Evolutionary conservation across 2,888 invertebrate species (phyloP), one percentile per base, ranked within the genome.

Genomic region (Pollenia amentaria): DNA sequence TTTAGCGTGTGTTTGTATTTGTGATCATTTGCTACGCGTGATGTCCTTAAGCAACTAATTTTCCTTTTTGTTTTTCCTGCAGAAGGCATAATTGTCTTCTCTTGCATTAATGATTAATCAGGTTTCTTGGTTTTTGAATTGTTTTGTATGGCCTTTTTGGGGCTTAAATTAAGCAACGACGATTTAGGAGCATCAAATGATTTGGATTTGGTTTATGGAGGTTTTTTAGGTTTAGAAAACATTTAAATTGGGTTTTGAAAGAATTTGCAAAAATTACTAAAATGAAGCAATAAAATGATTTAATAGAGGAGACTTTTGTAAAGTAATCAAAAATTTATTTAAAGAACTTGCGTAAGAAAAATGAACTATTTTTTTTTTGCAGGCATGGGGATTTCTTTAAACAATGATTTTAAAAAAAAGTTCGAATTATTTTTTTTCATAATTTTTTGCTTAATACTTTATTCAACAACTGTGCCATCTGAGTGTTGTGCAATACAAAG

Each of bases 1-100:
- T 64, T n/a, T 48, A 4, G 11, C 29, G 46, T 72, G 72, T 75
- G 3, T 51, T 29, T 51, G 76, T 65, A 44, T 70, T 42, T 70
- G 75, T 65, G 77, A 92, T 92, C 92, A 92, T 87, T 77, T 80
- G 92, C 91, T 92, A 92, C 93, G 93, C 93, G 93, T 93, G 93
- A 93, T 93, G 90, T 92, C 93, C 93, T 91, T 92, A 92, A 93
- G 93, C 91, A 89, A 91, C 89, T 87, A 90, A 88, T 62, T 77
- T 83, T 82, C 60, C 76, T 83, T 76, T 77, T 83, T 82, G 51
- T 70, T 83, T 76, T 76, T 83, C 72, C 80, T 80, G 65, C 65
- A 80, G 80, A 80, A 73, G 70, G 80, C 64, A 72, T 65, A 72
- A 80, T 79, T 79, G 62, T 44, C 53, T 70, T 70, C 70, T 64